phyloP scores from a whole-genome alignment of 2,888 invertebrate genomes.

The Timema podura region DNA sequence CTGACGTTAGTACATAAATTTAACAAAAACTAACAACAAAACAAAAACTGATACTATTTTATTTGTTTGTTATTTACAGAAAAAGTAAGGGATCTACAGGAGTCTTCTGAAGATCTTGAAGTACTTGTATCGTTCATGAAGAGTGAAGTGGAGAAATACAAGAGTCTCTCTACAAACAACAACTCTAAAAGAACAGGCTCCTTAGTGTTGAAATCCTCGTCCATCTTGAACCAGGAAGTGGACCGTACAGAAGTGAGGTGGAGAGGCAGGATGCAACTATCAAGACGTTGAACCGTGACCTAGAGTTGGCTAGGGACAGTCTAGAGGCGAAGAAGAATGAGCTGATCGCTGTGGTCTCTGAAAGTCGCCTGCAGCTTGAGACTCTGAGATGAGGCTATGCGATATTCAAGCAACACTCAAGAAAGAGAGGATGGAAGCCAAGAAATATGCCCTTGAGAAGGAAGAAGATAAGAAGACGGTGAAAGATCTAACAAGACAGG shows the following conservation, averaged over 20 bases:
- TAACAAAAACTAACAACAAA: slow-evolving; percentile 10
- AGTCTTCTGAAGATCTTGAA: slow-evolving; percentile 10
- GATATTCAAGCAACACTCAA: slow-evolving; percentile 35
- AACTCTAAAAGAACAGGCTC: not conserved
- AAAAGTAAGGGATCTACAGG: slow-evolving; percentile 7
- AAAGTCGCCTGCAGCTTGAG: slow-evolving; percentile 27
- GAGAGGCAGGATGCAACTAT: not conserved
- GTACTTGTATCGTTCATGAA: not conserved
- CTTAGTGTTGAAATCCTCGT: not conserved
- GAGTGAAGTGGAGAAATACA: slow-evolving; percentile 19
- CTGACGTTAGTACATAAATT: not conserved
- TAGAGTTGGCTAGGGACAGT: too few relatives aligned
- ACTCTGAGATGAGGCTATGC: slow-evolving; percentile 28
- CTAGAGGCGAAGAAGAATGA: slow-evolving; percentile 22
- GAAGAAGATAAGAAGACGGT: slow-evolving; percentile 58
- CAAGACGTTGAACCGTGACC: slow-evolving; percentile 17
- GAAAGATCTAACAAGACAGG: slow-evolving; percentile 69
- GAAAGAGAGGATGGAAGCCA: slow-evolving; percentile 50
- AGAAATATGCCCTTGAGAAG: slow-evolving; percentile 30
- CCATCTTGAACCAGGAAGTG: not conserved
- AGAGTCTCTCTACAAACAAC: not conserved
- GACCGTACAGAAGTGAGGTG: not conserved
- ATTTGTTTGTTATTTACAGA: not conserved
- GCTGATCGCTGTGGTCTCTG: slow-evolving; percentile 21
- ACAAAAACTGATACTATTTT: not conserved